Percentiles rank a stretch among this genome's conserved stretches.
phyloP scores from a whole-genome alignment of 92 coral and sea anemone species.

The Heliopora coerulea region DNA sequence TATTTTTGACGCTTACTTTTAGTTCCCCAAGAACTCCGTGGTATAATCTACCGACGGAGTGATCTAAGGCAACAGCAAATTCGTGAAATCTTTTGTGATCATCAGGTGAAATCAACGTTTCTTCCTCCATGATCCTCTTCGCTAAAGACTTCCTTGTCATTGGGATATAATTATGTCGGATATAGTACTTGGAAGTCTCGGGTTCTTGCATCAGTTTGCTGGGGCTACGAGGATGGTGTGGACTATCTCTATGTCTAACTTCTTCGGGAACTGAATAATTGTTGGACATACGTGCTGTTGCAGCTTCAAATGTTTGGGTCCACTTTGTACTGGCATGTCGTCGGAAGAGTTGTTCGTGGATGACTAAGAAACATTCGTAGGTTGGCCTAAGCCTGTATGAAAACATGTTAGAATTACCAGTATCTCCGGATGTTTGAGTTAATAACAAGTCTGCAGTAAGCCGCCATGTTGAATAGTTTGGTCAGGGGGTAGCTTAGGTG shows the following conservation, averaged over 20 bases:
- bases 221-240: neutral
- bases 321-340: neutral
- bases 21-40: slow-evolving; percentile 70
- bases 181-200: slow-evolving; percentile 59
- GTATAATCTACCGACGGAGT: slow-evolving; percentile 60
- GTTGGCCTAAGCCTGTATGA: neutral
- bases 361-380: neutral
- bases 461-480: neutral
- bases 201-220: neutral
- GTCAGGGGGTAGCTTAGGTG: no score
- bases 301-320: slow-evolving; percentile 21
- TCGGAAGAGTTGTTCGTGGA: neutral
- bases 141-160: slow-evolving; percentile 81
- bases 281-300: slow-evolving; percentile 29
- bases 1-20: slow-evolving; percentile 53
- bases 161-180: slow-evolving; percentile 71
- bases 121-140: slow-evolving; percentile 69
- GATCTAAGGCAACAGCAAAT: slow-evolving; percentile 66
- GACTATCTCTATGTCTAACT: neutral
- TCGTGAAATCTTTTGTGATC: slow-evolving; percentile 69
- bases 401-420: neutral
- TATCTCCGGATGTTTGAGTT: neutral
- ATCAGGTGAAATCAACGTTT: slow-evolving; percentile 46
- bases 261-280: slow-evolving; percentile 34
- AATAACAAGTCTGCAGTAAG: neutral